Conservation (phyloP, 2,113 vertebrate genomes). For the Tachuris rubrigastra region DNA sequence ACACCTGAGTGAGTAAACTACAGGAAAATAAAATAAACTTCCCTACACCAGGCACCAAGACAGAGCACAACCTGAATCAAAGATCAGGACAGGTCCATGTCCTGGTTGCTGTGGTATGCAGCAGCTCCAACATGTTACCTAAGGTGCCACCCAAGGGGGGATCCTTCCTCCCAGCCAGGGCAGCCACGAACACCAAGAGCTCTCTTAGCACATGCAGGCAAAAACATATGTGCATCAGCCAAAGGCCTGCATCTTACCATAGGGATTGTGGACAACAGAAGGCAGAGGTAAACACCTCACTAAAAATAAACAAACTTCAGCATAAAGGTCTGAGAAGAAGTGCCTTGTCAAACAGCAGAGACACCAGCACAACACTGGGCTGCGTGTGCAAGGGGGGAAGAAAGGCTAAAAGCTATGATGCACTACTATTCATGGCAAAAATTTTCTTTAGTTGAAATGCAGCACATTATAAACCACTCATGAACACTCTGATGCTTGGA, state of each 20-base stretch:
- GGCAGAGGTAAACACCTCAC: neutral
- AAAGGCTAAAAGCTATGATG: neutral
- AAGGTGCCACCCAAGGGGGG: fast-evolving
- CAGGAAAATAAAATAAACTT: neutral
- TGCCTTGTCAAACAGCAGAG: fast-evolving
- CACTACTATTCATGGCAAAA: neutral
- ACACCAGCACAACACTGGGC: neutral
- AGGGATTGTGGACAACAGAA: neutral
- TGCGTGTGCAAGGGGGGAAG: fast-evolving
- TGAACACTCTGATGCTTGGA: neutral
- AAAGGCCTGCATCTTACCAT: neutral
- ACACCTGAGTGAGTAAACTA: neutral
- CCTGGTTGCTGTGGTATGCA: neutral
- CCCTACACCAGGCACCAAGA: neutral
- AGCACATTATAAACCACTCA: neutral
- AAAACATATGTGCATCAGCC: neutral
- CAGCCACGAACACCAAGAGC: neutral
- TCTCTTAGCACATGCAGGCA: neutral
- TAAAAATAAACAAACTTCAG: neutral
- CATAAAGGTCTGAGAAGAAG: neutral
- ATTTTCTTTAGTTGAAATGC: neutral
- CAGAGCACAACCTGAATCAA: neutral
- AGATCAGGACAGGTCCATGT: fast-evolving
- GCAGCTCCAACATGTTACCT: neutral
- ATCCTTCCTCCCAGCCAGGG: fast-evolving